Evolutionary conservation across 2,797 vertebrate species (phyloP).

Genomic region (Acanthopagrus latus): DNA sequence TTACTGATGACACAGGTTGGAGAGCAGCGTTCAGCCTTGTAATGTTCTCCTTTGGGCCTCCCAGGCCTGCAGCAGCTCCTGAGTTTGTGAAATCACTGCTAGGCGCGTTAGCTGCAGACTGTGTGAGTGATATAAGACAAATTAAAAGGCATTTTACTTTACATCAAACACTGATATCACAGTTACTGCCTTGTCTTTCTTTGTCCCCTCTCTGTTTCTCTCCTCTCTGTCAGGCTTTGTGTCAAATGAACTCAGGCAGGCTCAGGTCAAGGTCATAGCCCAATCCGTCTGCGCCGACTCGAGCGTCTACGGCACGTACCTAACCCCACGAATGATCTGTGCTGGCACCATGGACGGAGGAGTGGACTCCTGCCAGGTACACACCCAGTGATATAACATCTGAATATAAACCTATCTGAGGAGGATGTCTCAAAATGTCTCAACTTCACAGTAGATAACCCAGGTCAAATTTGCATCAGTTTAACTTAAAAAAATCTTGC

Average conservation of each 20-base stretch:
- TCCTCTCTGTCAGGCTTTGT: slow-evolving; percentile 68
- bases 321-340: slow-evolving; percentile 88
- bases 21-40: not conserved
- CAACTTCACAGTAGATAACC: not conserved
- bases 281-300: slow-evolving; percentile 75
- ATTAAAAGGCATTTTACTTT: not conserved
- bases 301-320: slow-evolving; percentile 69
- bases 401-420: slow-evolving; percentile 2
- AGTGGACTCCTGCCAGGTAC: slow-evolving; percentile 88
- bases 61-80: not conserved
- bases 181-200: not conserved
- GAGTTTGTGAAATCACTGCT: not conserved
- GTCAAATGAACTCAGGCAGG: slow-evolving; percentile 80
- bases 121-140: not conserved
- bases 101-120: not conserved
- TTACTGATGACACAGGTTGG: not conserved
- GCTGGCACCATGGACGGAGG: slow-evolving; percentile 84
- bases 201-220: not conserved
- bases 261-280: slow-evolving; percentile 81
- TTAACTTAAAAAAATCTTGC: not conserved
- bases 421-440: not conserved
- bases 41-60: not conserved
- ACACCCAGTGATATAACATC: not conserved
- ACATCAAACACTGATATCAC: not conserved
- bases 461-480: not conserved